These are phyloP conservation scores for Lucifuga dentata DNA, from an alignment of 2,113 vertebrate genomes.

Conservation along the genomic window DNA sequence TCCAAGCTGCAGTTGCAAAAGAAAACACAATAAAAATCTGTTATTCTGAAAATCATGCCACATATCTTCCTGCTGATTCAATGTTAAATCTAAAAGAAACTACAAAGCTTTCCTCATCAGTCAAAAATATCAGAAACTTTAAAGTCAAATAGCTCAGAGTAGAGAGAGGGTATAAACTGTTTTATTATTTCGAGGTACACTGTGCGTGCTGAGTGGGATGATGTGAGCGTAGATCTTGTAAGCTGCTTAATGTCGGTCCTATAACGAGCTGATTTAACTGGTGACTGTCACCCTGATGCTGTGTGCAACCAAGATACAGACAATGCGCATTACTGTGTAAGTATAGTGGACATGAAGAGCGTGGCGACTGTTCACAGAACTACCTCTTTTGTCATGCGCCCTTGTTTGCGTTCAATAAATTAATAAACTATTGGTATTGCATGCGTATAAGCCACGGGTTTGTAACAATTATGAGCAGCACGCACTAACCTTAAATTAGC, in stretches of 20 bases:
- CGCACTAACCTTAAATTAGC: too few species aligned
- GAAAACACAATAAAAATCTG: conserved; percentile 17
- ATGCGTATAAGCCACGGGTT: not conserved
- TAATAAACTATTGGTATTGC: not conserved
- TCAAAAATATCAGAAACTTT: not conserved
- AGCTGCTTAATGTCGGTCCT: not conserved
- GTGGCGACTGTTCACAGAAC: not conserved
- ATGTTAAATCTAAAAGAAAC: not conserved
- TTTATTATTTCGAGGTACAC: not conserved
- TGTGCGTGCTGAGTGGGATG: conserved; percentile 26
- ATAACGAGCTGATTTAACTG: not conserved
- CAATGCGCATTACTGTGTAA: not conserved
- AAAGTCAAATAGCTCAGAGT: not conserved
- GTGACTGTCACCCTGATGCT: not conserved
- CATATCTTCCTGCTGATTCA: not conserved
- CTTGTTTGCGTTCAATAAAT: conserved; percentile 13
- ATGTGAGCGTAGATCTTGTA: conserved; percentile 16
- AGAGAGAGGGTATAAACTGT: not conserved
- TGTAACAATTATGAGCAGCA: too few species aligned
- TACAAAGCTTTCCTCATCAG: not conserved
- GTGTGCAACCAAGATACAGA: not conserved
- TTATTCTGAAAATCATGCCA: not conserved
- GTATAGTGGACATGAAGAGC: not conserved
- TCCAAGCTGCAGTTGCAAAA: conserved; percentile 66
- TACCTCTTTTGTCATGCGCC: not conserved